Evolutionary conservation across 2,113 vertebrate genomes (phyloP).

Genomic region (Xenopus laevis): DNA sequence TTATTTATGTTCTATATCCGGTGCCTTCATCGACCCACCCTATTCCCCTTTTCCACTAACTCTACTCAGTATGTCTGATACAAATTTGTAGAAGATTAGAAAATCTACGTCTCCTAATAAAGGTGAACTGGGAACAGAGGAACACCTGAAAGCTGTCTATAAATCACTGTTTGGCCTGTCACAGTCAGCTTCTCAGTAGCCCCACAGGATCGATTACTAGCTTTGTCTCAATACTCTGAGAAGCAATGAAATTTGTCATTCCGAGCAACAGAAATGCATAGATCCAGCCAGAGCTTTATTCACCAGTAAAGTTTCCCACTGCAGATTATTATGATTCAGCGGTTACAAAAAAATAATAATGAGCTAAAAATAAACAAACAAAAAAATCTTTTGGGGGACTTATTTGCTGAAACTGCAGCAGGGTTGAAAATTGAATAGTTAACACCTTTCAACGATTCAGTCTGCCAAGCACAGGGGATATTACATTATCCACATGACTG

Average conservation of each 20-base stretch:
- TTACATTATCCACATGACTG: slow-evolving; percentile 44
- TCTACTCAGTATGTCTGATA: no score
- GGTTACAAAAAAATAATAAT: neutral
- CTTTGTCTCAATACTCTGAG: slow-evolving; percentile 27
- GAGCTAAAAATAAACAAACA: no score
- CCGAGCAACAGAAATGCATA: slow-evolving; percentile 28
- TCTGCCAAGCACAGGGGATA: slow-evolving; percentile 35
- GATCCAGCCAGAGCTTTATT: slow-evolving; percentile 22
- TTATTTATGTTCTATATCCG: no score
- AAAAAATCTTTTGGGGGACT: slow-evolving; percentile 7
- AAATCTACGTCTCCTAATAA: neutral
- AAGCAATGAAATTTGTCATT: slow-evolving; percentile 46
- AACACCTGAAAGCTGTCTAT: slow-evolving; percentile 36
- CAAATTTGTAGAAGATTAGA: neutral
- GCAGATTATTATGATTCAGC: slow-evolving; percentile 35
- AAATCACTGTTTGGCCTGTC: slow-evolving; percentile 38
- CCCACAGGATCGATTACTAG: slow-evolving; percentile 40
- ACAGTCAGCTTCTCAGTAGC: slow-evolving; percentile 21
- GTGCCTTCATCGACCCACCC: no score
- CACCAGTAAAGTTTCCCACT: slow-evolving; percentile 33
- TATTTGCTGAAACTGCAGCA: slow-evolving; percentile 8
- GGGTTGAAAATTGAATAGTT: slow-evolving; percentile 24
- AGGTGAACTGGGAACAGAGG: slow-evolving; percentile 20
- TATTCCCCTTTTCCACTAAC: no score
- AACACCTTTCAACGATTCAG: slow-evolving; percentile 37